These are phyloP conservation scores for Callopanchax toddi DNA, from an alignment of 2,113 vertebrate genomes.

Conservation along the genomic window DNA sequence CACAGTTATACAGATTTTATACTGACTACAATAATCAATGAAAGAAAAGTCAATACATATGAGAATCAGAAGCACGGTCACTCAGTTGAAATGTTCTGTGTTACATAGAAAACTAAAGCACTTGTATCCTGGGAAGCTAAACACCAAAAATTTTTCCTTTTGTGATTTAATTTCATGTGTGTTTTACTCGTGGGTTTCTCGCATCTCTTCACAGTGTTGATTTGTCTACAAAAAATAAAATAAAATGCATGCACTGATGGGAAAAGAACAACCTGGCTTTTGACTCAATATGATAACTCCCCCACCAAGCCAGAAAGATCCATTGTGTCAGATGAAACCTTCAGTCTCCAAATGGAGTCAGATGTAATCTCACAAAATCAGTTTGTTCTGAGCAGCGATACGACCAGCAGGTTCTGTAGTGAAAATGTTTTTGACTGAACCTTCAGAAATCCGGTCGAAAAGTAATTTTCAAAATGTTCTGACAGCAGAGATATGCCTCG, in stretches of 20 bases:
- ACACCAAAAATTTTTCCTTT: background rate
- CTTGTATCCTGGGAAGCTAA: background rate
- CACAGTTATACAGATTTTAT: background rate
- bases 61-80: constrained; percentile 6
- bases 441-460: constrained; percentile 6
- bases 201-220: background rate
- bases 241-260: constrained; percentile 1
- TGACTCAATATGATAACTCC: constrained; percentile 14
- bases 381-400: background rate
- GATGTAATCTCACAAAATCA: constrained; percentile 21
- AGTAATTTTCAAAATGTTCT: constrained; percentile 12
- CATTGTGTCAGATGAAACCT: constrained; percentile 16
- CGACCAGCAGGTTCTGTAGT: constrained; percentile 13
- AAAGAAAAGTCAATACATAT: constrained; percentile 28
- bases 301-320: background rate
- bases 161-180: background rate
- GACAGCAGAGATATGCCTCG: background rate
- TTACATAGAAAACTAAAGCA: background rate
- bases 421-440: constrained; percentile 4
- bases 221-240: constrained; percentile 3
- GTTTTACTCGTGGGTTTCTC: background rate
- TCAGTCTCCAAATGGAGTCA: constrained; percentile 30
- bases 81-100: background rate
- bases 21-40: constrained; percentile 34
- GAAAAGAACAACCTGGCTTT: constrained; percentile 1